A percentile compares a stretch with the other conserved stretches of the same genome.
phyloP scores from a whole-genome alignment of 2,888 invertebrate genomes.

The Protula sp. region DNA sequence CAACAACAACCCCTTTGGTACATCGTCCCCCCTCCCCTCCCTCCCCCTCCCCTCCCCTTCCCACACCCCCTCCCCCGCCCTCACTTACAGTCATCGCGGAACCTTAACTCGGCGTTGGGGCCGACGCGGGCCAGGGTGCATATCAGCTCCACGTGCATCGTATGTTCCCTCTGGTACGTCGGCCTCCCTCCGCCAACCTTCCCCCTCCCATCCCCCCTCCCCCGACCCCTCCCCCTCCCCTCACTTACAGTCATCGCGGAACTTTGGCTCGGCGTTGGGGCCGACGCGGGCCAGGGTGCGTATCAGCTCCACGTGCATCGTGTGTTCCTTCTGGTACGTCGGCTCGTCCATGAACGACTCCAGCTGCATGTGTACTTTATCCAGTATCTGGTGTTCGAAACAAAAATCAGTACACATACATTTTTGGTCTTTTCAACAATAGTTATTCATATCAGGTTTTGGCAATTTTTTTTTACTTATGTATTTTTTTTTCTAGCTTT shows the following conservation, averaged over 20 bases:
- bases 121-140: slow-evolving; percentile 62
- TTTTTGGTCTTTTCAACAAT: too few relatives aligned
- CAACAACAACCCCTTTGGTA: too few relatives aligned
- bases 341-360: slow-evolving; percentile 54
- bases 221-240: not conserved
- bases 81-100: slow-evolving; percentile 63
- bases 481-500: too few relatives aligned
- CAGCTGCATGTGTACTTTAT: slow-evolving; percentile 54
- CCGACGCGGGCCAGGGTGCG: slow-evolving; percentile 62
- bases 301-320: slow-evolving; percentile 61
- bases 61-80: too few relatives aligned
- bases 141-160: slow-evolving; percentile 61
- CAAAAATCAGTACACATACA: too few relatives aligned
- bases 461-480: too few relatives aligned
- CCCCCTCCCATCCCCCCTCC: too few relatives aligned
- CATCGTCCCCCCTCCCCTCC: too few relatives aligned
- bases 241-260: slow-evolving; percentile 62
- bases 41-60: too few relatives aligned
- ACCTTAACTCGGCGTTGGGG: slow-evolving; percentile 60
- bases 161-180: slow-evolving; percentile 48
- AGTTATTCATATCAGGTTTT: too few relatives aligned
- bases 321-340: slow-evolving; percentile 48
- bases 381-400: slow-evolving; percentile 51
- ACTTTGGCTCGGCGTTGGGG: slow-evolving; percentile 60
- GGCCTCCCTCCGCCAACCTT: too few relatives aligned